A percentile compares a stretch with the other conserved stretches of the same genome.
These are phyloP conservation scores for Gryllus bimaculatus DNA, from an alignment of 1,140 invertebrate species.

Conservation along the genomic window DNA sequence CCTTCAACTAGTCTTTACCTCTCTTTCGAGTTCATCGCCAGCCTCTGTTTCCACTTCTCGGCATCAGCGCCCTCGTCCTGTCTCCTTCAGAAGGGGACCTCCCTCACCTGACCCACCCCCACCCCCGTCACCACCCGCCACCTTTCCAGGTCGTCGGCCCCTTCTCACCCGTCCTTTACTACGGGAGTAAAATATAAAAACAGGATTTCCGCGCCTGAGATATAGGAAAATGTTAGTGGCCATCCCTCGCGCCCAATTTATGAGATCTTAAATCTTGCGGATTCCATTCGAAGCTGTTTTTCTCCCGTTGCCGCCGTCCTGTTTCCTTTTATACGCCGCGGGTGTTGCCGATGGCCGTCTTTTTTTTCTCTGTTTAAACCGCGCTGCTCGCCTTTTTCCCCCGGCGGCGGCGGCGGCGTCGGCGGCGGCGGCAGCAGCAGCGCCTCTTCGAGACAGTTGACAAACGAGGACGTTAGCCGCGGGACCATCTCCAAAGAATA, in stretches of 20 bases:
- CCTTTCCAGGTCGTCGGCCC: not conserved
- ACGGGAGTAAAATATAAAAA: not conserved
- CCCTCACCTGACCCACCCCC: not conserved
- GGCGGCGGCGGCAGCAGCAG: no score
- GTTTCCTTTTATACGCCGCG: not conserved
- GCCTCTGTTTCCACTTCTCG: no score
- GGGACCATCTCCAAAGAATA: not conserved
- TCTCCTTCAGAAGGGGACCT: no score
- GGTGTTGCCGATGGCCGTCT: not conserved
- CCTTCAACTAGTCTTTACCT: no score
- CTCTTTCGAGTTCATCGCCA: no score
- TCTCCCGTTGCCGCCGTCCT: not conserved
- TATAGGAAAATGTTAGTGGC: constrained; percentile 4
- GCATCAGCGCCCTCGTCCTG: no score
- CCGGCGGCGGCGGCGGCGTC: no score
- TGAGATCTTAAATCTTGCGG: not conserved
- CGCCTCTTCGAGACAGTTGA: not conserved
- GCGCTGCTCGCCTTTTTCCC: not conserved
- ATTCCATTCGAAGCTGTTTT: constrained; percentile 1
- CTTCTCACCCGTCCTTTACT: not conserved
- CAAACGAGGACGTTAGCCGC: not conserved
- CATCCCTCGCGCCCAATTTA: not conserved
- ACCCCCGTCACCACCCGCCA: not conserved
- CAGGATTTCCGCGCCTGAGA: not conserved
- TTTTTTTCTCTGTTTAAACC: not conserved